Evolutionary conservation across 1,140 invertebrate genomes (phyloP), one percentile per base, ranked within the genome.

Genomic region (Arion vulgaris): DNA sequence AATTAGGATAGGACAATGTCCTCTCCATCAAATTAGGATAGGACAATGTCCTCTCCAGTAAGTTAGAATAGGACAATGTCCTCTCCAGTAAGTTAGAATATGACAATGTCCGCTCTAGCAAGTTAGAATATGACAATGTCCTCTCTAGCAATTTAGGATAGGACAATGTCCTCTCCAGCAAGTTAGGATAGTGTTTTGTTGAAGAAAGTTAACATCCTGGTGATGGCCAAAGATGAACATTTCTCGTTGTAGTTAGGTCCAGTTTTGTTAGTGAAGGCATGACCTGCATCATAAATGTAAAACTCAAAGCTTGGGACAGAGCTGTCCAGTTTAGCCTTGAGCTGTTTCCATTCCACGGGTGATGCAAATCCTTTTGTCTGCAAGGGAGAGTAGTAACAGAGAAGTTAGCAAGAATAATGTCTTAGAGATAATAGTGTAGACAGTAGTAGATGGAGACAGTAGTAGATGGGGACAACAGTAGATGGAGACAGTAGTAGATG

Each of bases 221-320:
- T 53, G 34, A 84, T 66, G 57, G 81, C 77, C 36, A 36, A 45
- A 4, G 81, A 38, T 13, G 32, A 71, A 28, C 41, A 79, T n/a
- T 77, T 72, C 17, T 73, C 26, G 62, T 84, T 79, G 73, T 78
- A 84, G 73, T 84, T 84, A 45, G 83, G 83, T 23, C 80, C 80
- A 17, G 77, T 79, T 49, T 53, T 81, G 71, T 83, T 84, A 19
- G 83, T 86, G 81, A 86, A 84, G 38, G 80, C 85, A 73, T 86
- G 83, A 26, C 77, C 83, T 4, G 83, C 82, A 23, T 77, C 78
- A 49, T 86, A 85, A 4, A n/a, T 23, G 66, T 84, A 72, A 41
- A 85, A 85, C 36, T 85, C 82, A 0, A 81, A 39, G 2, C n/a
- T 9, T 62, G 49, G 71, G 17, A 66, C 1, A 0, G 41, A 13